These are phyloP conservation scores for Holacanthus passer DNA, from an alignment of 2,113 vertebrate species.

Conservation along the genomic window DNA sequence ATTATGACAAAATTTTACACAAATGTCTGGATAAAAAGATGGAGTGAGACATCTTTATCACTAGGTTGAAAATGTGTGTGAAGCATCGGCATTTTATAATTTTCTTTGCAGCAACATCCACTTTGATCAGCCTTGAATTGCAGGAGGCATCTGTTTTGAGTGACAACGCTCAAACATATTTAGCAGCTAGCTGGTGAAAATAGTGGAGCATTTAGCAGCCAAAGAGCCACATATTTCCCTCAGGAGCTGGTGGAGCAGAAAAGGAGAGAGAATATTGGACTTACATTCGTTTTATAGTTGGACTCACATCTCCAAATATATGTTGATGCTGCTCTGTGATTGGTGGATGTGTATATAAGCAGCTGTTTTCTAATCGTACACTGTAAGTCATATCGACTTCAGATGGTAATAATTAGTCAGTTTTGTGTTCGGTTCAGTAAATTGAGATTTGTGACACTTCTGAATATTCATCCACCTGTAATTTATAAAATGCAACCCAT, in stretches of 20 bases:
- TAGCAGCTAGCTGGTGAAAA: background rate
- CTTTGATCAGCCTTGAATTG: too few species aligned
- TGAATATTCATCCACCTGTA: constrained; percentile 5
- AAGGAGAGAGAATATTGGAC: background rate
- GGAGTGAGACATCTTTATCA: too few species aligned
- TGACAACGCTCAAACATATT: too few species aligned
- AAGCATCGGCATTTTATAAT: too few species aligned
- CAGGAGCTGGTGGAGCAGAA: background rate
- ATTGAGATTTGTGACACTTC: background rate
- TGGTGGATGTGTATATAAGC: background rate
- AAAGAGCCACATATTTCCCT: background rate
- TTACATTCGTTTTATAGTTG: background rate
- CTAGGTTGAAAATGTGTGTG: too few species aligned
- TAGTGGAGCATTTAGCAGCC: too few species aligned
- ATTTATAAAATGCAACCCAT: too few species aligned
- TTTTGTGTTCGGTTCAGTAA: background rate
- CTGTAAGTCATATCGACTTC: background rate
- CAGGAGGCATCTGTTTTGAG: too few species aligned
- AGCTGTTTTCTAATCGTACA: background rate
- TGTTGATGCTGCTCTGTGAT: background rate
- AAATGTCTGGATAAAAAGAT: too few species aligned
- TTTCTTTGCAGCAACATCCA: too few species aligned
- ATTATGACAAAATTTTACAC: too few species aligned
- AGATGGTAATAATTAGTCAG: background rate
- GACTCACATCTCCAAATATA: background rate